Base-by-base conservation (phyloP, 2,113 vertebrate genomes). In the Cricetomys ansorgei region DNA sequence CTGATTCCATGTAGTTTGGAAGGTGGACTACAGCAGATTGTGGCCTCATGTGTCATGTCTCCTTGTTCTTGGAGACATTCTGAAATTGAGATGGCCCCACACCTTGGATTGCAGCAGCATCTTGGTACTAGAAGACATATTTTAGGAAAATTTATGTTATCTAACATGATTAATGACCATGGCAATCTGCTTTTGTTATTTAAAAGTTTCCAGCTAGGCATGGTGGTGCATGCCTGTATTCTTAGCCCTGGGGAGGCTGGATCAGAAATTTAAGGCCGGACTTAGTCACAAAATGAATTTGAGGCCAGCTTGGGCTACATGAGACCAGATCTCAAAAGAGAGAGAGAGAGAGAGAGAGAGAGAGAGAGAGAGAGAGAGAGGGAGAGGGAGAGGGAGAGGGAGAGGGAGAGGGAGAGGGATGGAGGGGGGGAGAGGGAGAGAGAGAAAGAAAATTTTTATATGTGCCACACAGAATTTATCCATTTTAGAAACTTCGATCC, bases 81-180 rank as follows among this genome's bases (percentile, higher is more conserved):
- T 27, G 45, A 92, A 92, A 72, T 25, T 62, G 62, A 16, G 57
- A 45, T 45, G 31, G 4, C 29, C 17, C n/a, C 5, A 77, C 29
- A 77, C n/a, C 37, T 3, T 80, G 27, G n/a, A 11, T 40, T 95
- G 34, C 80, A 84, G 27, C 69, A 90, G 75, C 48, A 64, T 25
- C 59, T 84, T 96, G 90, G 40, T 93, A 93, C 80, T 59, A 59
- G 67, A 75, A 95, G 83, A 76, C 7, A 70, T 53, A 55, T 77
- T 80, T 73, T 67, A 93, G 57, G 75, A 94, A 95, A 81, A 48
- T 76, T 88, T 94, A n/a, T 91, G 6, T 92, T 83, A 62, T 65
- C 31, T 80, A 53, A 94, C 62, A 86, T 40, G 11, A 85, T 88
- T 53, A 94, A 83, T 90, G 65, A 94, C 86, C 77, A 94, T 27